phyloP scores from a whole-genome alignment of 2,888 invertebrate species.

The Lampropteryx suffumata region DNA sequence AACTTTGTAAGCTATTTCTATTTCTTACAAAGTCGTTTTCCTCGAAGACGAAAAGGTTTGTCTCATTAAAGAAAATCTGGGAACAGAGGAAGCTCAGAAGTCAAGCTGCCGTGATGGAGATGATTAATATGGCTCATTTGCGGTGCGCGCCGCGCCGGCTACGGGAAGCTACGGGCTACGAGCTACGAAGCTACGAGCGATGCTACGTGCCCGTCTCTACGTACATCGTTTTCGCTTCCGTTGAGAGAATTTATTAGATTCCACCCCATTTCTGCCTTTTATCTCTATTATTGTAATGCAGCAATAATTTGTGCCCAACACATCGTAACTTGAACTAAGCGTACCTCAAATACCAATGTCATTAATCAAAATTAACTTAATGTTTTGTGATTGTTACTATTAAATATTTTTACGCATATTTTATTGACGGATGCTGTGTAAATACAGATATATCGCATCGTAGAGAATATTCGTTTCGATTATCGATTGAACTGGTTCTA shows the following conservation, averaged over 20 bases:
- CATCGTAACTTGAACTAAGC: conserved; percentile 52
- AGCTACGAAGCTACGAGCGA: conserved; percentile 49
- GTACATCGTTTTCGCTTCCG: conserved; percentile 80
- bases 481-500: conserved; percentile 36
- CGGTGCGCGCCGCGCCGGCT: conserved; percentile 57
- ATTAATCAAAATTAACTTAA: conserved; percentile 41
- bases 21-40: conserved; percentile 35
- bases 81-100: conserved; percentile 71
- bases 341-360: conserved; percentile 43
- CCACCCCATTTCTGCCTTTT: conserved; percentile 77
- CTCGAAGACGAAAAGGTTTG: conserved; percentile 35
- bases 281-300: conserved; percentile 74
- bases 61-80: conserved; percentile 69
- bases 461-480: conserved; percentile 21
- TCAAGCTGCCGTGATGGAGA: conserved; percentile 74
- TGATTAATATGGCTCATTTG: conserved; percentile 82
- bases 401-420: background rate
- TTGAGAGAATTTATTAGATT: conserved; percentile 76
- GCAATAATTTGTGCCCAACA: conserved; percentile 51
- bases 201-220: conserved; percentile 74
- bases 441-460: background rate
- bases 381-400: conserved; percentile 10
- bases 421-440: no score
- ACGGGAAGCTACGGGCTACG: conserved; percentile 42
- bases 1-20: conserved; percentile 33